Conservation (phyloP, 1,140 invertebrate species). For the Harpegnathos saltator region DNA sequence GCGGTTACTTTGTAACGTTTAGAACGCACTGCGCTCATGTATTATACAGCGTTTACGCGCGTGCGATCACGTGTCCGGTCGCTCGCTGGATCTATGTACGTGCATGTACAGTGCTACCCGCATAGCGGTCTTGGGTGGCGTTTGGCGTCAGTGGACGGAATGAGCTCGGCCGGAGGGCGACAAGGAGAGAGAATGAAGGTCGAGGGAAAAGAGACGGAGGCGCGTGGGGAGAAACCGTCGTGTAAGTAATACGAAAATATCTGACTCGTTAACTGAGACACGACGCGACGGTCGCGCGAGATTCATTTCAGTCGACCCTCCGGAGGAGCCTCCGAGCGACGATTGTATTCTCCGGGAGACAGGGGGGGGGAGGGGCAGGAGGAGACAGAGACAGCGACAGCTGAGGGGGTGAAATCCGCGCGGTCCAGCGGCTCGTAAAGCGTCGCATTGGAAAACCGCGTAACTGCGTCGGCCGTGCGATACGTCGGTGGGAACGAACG, state of each 20-base stretch:
- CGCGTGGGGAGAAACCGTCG: constrained; percentile 1
- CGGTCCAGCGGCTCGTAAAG: constrained; percentile 56
- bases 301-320: constrained; percentile 40
- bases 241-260: constrained; percentile 57
- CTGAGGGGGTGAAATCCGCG: constrained; percentile 1
- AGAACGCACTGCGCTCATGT: constrained; percentile 17
- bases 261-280: constrained; percentile 45
- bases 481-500: background rate
- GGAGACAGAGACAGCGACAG: too few relatives aligned
- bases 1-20: constrained; percentile 42
- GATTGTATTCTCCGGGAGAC: background rate
- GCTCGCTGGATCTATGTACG: constrained; percentile 66
- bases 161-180: background rate
- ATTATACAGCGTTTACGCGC: constrained; percentile 50
- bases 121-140: constrained; percentile 54
- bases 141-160: constrained; percentile 11
- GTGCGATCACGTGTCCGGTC: constrained; percentile 58
- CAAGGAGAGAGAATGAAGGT: too few relatives aligned
- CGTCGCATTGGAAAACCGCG: constrained; percentile 63
- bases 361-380: too few relatives aligned
- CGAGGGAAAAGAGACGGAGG: too few relatives aligned
- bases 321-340: background rate
- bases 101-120: constrained; percentile 47
- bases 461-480: constrained; percentile 15
- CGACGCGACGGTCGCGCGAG: constrained; percentile 35